Conservation (phyloP, 1,140 invertebrate genomes). For the Drosophila fuyamai region DNA sequence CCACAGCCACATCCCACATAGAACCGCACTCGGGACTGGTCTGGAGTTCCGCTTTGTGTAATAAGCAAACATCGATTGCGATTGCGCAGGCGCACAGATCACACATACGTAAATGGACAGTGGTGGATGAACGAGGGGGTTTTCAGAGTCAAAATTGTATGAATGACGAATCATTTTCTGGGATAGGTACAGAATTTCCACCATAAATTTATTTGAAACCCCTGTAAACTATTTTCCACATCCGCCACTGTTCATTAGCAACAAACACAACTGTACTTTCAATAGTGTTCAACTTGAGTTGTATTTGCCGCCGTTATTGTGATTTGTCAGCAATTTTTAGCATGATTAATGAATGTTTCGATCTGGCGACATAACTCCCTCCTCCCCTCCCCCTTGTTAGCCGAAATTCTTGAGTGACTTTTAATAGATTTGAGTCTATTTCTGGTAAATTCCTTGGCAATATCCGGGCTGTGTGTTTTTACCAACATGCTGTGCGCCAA, state of each 20-base stretch:
- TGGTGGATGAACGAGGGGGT: neutral
- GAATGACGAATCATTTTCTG: neutral
- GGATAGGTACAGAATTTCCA: neutral
- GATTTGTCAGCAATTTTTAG: conserved; percentile 75
- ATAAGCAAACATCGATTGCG: conserved; percentile 53
- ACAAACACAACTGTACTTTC: conserved; percentile 15
- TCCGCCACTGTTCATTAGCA: neutral
- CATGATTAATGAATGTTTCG: conserved; percentile 76
- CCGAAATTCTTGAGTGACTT: conserved; percentile 66
- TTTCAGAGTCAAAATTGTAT: neutral
- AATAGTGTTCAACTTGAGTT: conserved; percentile 20
- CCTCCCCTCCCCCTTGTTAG: conserved; percentile 31
- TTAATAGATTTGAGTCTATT: conserved; percentile 62
- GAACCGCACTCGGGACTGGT: conserved; percentile 31
- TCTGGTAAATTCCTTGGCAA: conserved; percentile 42
- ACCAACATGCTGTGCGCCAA: conserved; percentile 12
- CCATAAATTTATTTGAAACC: neutral
- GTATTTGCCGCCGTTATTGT: conserved; percentile 63
- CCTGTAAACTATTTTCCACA: neutral
- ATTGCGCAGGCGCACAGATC: conserved; percentile 46
- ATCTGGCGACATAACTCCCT: conserved; percentile 58
- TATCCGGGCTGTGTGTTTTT: conserved; percentile 38
- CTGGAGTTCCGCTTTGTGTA: conserved; percentile 76
- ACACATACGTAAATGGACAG: conserved; percentile 3
- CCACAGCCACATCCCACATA: conserved; percentile 37